These are phyloP conservation scores for Centropus unirufus DNA, from an alignment of 2,113 vertebrate species.

Conservation along the genomic window DNA sequence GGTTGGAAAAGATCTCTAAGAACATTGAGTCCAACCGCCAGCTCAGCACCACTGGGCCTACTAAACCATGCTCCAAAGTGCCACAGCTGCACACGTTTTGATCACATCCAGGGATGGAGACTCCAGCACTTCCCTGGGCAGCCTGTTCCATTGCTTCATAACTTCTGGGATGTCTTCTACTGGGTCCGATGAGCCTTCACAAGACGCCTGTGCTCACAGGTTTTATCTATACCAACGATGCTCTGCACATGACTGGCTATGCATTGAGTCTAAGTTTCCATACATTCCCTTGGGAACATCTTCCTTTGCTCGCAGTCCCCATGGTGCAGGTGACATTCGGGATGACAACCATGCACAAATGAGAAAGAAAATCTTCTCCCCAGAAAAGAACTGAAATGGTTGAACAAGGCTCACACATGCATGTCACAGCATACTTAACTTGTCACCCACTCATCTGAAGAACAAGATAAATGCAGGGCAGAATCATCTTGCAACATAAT, in stretches of 20 bases:
- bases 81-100: too few relatives aligned
- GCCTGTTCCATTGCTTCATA: too few relatives aligned
- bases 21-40: too few relatives aligned
- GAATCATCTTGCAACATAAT: background rate
- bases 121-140: too few relatives aligned
- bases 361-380: background rate
- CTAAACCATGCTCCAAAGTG: too few relatives aligned
- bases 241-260: background rate
- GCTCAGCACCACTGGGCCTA: too few relatives aligned
- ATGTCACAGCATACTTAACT: background rate
- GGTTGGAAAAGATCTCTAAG: too few relatives aligned
- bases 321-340: rapidly evolving
- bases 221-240: background rate
- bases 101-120: too few relatives aligned
- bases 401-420: background rate
- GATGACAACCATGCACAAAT: background rate
- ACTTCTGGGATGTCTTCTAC: background rate
- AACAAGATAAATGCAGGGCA: background rate
- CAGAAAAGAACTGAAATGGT: background rate
- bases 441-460: background rate
- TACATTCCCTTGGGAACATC: rapidly evolving
- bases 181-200: background rate
- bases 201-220: background rate
- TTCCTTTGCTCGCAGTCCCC: background rate
- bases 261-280: background rate